These are phyloP conservation scores for Elgonia sp. DNA, from an alignment of 2,888 invertebrate species.

Conservation along the genomic window DNA sequence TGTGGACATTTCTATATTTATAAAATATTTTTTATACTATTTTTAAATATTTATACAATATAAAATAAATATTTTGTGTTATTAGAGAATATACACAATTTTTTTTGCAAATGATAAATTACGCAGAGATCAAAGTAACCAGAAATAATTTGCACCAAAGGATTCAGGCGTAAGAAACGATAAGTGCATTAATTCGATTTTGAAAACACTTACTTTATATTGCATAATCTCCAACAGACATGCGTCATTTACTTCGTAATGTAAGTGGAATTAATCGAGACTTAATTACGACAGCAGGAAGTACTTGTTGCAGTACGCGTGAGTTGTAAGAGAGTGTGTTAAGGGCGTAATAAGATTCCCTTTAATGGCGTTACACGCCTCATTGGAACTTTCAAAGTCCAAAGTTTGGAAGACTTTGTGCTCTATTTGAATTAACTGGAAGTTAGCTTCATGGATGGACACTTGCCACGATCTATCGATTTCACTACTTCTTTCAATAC, in stretches of 20 bases:
- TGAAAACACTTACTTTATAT: constrained; percentile 14
- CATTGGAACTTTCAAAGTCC: constrained; percentile 86
- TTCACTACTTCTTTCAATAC: constrained; percentile 24
- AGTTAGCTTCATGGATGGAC: constrained; percentile 82
- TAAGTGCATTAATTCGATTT: constrained; percentile 25
- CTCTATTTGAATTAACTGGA: constrained; percentile 86
- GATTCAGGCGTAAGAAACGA: background rate
- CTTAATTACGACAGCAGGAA: constrained; percentile 84
- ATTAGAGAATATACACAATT: no score
- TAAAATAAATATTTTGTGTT: no score
- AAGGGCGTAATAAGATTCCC: constrained; percentile 86
- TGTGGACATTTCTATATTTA: no score
- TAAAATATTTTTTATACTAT: no score
- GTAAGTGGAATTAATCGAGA: constrained; percentile 84
- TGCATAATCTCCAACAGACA: constrained; percentile 40
- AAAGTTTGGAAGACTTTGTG: constrained; percentile 84
- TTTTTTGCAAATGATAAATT: background rate
- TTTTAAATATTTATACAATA: no score
- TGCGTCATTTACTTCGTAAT: constrained; percentile 79
- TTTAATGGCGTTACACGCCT: constrained; percentile 87
- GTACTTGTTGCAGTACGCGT: constrained; percentile 84
- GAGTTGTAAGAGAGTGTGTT: constrained; percentile 80
- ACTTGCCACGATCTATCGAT: constrained; percentile 70
- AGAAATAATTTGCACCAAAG: background rate
- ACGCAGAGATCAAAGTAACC: background rate